These are phyloP conservation scores for Acanthosepion pharaonis DNA, from an alignment of 2,888 invertebrate genomes.

Conservation along the genomic window DNA sequence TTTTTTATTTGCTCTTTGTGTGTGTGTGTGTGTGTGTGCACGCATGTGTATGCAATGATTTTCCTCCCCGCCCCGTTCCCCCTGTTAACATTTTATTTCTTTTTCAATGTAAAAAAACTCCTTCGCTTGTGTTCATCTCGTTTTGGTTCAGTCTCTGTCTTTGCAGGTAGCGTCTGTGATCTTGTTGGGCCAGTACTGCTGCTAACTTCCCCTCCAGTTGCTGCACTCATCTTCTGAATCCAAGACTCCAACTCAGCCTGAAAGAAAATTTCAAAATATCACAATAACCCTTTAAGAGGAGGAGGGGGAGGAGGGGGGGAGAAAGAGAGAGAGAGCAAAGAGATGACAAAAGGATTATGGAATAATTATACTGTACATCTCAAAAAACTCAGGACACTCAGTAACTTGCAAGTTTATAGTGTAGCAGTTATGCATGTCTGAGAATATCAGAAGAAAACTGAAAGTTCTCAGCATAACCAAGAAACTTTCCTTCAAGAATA, in stretches of 20 bases:
- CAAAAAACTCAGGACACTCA: too few relatives aligned
- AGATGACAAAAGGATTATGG: too few relatives aligned
- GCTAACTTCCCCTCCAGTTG: slow-evolving; percentile 78
- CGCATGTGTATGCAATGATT: neutral
- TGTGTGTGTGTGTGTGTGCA: neutral
- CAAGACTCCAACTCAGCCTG: slow-evolving; percentile 93
- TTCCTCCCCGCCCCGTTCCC: neutral
- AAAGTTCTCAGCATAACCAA: too few relatives aligned
- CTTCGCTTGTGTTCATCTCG: slow-evolving; percentile 94
- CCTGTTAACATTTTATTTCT: slow-evolving; percentile 81
- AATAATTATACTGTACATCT: too few relatives aligned
- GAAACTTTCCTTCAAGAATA: too few relatives aligned
- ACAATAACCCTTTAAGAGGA: too few relatives aligned
- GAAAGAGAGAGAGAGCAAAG: too few relatives aligned
- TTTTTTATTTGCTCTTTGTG: neutral
- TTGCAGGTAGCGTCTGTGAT: slow-evolving; percentile 93
- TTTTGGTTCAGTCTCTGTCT: slow-evolving; percentile 75
- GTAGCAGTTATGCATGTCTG: too few relatives aligned
- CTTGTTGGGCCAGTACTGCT: slow-evolving; percentile 78
- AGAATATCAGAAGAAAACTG: too few relatives aligned
- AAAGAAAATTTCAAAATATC: slow-evolving; percentile 52
- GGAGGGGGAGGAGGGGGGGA: too few relatives aligned
- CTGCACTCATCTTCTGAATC: slow-evolving; percentile 87
- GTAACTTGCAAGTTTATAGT: too few relatives aligned
- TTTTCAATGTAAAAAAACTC: slow-evolving; percentile 98